A percentile compares a stretch with the other conserved stretches of the same genome.
These are phyloP conservation scores for Creontiades dilutus DNA, from an alignment of 2,888 invertebrate genomes.

Conservation along the genomic window DNA sequence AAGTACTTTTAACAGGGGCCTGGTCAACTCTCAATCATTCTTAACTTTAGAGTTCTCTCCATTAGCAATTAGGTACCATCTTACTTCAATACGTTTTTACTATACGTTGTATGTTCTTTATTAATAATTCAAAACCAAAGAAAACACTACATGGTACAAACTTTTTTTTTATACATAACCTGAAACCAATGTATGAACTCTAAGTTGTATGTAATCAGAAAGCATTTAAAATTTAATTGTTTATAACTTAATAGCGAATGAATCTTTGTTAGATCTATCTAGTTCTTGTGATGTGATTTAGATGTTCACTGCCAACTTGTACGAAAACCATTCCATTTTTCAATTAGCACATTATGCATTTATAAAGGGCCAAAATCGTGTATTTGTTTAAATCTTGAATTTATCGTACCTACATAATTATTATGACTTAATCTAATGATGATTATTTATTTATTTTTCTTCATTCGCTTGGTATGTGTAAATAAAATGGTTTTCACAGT, in stretches of 20 bases:
- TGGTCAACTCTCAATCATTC: background rate
- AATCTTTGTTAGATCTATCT: slow-evolving; percentile 53
- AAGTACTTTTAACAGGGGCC: no score
- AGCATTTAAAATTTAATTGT: slow-evolving; percentile 16
- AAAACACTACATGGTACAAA: slow-evolving; percentile 42
- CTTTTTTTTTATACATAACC: background rate
- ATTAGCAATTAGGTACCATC: background rate
- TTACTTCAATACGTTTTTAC: background rate
- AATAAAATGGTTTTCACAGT: slow-evolving; percentile 67
- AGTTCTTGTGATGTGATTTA: slow-evolving; percentile 67
- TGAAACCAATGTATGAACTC: slow-evolving; percentile 13
- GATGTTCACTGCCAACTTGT: slow-evolving; percentile 69
- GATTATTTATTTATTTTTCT: slow-evolving; percentile 59
- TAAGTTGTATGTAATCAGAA: background rate
- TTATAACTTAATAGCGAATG: background rate
- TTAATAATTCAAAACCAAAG: slow-evolving; percentile 23
- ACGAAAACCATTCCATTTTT: slow-evolving; percentile 67
- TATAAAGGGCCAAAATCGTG: slow-evolving; percentile 64
- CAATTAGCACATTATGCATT: slow-evolving; percentile 65
- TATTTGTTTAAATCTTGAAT: slow-evolving; percentile 9
- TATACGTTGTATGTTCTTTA: background rate
- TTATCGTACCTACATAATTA: background rate
- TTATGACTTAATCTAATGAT: slow-evolving; percentile 33
- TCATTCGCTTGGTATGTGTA: slow-evolving; percentile 56
- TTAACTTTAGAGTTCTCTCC: background rate